Evolutionary conservation across 2,888 invertebrate species (phyloP), one percentile per base, ranked within the genome.

Genomic region (Sesia bembeciformis): DNA sequence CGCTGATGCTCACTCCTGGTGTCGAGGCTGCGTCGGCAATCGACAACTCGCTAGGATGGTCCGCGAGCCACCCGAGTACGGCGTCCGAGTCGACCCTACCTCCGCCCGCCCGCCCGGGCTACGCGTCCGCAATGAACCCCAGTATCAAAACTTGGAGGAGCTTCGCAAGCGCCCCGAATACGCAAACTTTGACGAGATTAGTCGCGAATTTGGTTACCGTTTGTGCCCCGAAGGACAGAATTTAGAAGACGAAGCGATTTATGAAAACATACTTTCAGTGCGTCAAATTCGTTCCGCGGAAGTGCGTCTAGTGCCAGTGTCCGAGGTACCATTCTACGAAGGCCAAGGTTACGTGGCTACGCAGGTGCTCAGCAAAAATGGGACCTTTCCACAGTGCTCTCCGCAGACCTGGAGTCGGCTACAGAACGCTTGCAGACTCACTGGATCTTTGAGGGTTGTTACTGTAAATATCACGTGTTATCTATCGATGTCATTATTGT

Each of bases 171-270:
- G 80, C 38, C 90, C 90, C 50, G 90, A 90, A 69, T 89, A 88
- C 76, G 87, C 89, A 40, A 87, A 90, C 62, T 70, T 90, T 8
- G 90, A 89, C 58, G 90, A 90, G 67, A 90, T 90, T 58, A 90
- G 87, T 60, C 84, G 87, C 65, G 88, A 90, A 75, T 89, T 84
- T 72, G 90, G 90, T 55, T 90, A 90, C 67, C 81, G 90, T 5
- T 68, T 90, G 57, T 90, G 90, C 56, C 90, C 90, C 40, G 90
- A 90, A 74, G 90, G 90, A 57, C 90, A 90, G 66, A 90, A 90
- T 63, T 67, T 90, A 57, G 90, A 90, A 62, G 90, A 90, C 59
- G 90, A 90, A 61, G 90, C 89, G 50, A 90, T 89, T 54, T 90
- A 90, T 62, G 89, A 90, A 66, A 90, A 90, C 65, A 86, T 90